These are phyloP conservation scores for Ctenosaura bakeri DNA, from an alignment of 2,797 vertebrate species.

Conservation along the genomic window DNA sequence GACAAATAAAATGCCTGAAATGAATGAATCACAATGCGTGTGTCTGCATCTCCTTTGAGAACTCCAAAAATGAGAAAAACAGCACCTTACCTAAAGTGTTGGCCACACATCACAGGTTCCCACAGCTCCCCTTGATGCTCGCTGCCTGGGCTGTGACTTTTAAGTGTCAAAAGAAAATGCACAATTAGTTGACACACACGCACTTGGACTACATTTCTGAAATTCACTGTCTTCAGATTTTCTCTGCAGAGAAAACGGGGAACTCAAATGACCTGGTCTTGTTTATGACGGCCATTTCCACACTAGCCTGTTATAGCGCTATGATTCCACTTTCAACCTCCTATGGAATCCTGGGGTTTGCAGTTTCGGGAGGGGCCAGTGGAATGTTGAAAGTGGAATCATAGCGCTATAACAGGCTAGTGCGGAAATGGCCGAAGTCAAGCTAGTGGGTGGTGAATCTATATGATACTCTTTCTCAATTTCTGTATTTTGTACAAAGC, in stretches of 20 bases:
- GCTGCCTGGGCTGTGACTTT: slow-evolving; percentile 25
- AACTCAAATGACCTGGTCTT: not conserved
- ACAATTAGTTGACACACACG: not conserved
- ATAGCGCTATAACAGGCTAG: too few species aligned
- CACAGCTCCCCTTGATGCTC: slow-evolving; percentile 18
- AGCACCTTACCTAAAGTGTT: slow-evolving; percentile 34
- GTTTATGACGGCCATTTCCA: not conserved
- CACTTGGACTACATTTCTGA: not conserved
- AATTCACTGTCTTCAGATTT: not conserved
- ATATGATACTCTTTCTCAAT: not conserved
- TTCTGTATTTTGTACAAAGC: not conserved
- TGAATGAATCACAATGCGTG: not conserved
- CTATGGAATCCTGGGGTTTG: too few species aligned
- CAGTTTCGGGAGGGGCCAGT: too few species aligned
- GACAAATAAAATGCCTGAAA: not conserved
- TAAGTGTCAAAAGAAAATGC: slow-evolving; percentile 4
- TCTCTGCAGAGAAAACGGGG: not conserved
- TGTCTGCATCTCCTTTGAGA: not conserved
- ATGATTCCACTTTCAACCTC: too few species aligned
- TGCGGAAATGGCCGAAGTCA: not conserved
- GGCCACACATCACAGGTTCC: not conserved
- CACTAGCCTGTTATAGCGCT: too few species aligned
- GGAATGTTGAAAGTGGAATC: too few species aligned
- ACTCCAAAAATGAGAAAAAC: not conserved
- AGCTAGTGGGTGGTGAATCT: not conserved